Evolutionary conservation across 1,140 invertebrate genomes (phyloP), one percentile per base, ranked within the genome.

Genomic region (Sipha flava): DNA sequence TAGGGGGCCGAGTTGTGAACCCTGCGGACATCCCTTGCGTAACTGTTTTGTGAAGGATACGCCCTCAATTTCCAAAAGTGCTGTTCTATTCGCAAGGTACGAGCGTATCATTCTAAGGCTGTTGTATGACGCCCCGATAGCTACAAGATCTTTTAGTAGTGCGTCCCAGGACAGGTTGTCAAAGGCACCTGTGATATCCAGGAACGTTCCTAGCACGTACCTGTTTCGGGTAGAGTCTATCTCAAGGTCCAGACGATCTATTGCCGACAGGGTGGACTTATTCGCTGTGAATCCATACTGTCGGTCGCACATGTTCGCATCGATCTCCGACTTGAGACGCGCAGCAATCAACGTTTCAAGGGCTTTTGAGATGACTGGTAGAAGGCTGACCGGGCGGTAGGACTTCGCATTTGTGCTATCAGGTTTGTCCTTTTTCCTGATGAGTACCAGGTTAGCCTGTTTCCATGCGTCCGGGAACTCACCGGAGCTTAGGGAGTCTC

Each of bases 241-340:
- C 47, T n/a, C n/a, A n/a, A n/a, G n/a, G 0, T 21, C 1, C 0
- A 49, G 18, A 0, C 18, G 18, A 1, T 49, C n/a, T 0, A 49
- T 49, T 0, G 47, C 47, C 5, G 16, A n/a, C 0, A 49, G 18
- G 0, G 47, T 49, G 0, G 47, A 49, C 6, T 7, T 49, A 0
- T n/a, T 5, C 1, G 47, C 18, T 1, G 47, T 49, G 18, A 49
- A 49, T 1, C 47, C 47, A 7, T 49, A n/a, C 1, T 49, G 47
- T 16, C n/a, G 16, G 1, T 0, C 5, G 4, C 16, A 49, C 2
- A 49, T 1, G 18, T 49, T 49, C 0, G 5, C 14, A 16, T 0
- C 2, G 2, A 49, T 49, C n/a, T 49, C n/a, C 1, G 6, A 0
- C 4, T 3, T n/a, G 0, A 49, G n/a, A 0, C 47, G n/a, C 0